A percentile compares a stretch with the other conserved stretches of the same genome.
phyloP scores from a whole-genome alignment of 1,140 invertebrate genomes.

The Atopsyche davidsoni region DNA sequence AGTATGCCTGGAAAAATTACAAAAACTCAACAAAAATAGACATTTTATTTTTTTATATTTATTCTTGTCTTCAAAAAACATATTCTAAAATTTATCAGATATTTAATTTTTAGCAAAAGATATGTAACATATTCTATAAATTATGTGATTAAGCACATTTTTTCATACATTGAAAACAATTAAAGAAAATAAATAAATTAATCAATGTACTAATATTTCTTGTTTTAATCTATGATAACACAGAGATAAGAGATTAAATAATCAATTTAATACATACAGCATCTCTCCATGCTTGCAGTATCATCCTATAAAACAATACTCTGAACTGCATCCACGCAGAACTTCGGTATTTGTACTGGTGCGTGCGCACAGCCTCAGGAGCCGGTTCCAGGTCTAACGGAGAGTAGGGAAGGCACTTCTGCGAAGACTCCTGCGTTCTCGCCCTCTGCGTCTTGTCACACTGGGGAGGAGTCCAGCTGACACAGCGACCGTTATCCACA shows the following conservation, averaged over 20 bases:
- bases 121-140: too few relatives aligned
- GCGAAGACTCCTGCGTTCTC: neutral
- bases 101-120: too few relatives aligned
- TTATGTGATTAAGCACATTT: too few relatives aligned
- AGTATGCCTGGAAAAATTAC: conserved; percentile 60
- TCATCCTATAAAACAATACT: conserved; percentile 59
- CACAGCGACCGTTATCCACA: conserved; percentile 55
- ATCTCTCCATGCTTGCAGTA: conserved; percentile 65
- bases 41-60: too few relatives aligned
- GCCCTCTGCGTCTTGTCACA: too few relatives aligned
- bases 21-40: too few relatives aligned
- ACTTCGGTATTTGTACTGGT: conserved; percentile 50
- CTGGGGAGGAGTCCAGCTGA: conserved; percentile 43
- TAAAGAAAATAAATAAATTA: too few relatives aligned
- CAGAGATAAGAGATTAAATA: neutral
- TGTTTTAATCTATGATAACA: too few relatives aligned
- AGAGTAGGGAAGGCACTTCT: conserved; percentile 4
- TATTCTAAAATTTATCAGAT: too few relatives aligned
- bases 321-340: conserved; percentile 59
- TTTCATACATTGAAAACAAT: too few relatives aligned
- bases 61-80: too few relatives aligned
- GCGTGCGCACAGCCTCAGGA: conserved; percentile 25
- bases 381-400: conserved; percentile 18
- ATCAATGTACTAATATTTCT: too few relatives aligned
- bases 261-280: conserved; percentile 51